These are phyloP conservation scores for Phengaris alcon DNA, from an alignment of 2,888 invertebrate species.

Conservation along the genomic window DNA sequence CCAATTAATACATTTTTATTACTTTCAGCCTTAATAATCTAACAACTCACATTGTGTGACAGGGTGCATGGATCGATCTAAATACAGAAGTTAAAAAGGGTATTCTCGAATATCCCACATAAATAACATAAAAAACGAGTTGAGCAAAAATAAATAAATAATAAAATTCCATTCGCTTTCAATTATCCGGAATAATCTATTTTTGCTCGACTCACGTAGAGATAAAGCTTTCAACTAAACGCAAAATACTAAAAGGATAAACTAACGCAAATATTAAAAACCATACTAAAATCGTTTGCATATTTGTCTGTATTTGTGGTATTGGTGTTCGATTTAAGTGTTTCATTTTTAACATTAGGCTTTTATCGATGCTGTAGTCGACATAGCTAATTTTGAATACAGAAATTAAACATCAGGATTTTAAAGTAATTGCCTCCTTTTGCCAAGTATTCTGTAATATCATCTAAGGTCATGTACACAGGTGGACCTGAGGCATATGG, in stretches of 20 bases:
- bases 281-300: conserved; percentile 27
- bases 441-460: conserved; percentile 37
- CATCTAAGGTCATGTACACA: conserved; percentile 62
- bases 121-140: conserved; percentile 31
- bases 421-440: background rate
- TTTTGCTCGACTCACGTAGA: conserved; percentile 45
- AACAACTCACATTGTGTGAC: conserved; percentile 70
- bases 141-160: conserved; percentile 32
- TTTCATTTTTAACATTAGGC: conserved; percentile 33
- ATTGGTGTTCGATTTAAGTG: conserved; percentile 34
- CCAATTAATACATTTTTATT: conserved; percentile 33
- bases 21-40: conserved; percentile 32
- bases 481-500: conserved; percentile 96
- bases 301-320: conserved; percentile 32
- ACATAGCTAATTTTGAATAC: conserved; percentile 4
- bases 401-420: background rate
- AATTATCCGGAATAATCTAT: conserved; percentile 33
- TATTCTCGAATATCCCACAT: conserved; percentile 43
- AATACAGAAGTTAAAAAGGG: conserved; percentile 45
- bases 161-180: background rate
- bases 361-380: conserved; percentile 26
- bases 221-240: conserved; percentile 38
- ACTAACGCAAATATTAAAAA: conserved; percentile 30
- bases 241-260: conserved; percentile 32
- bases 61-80: conserved; percentile 73